Evolutionary conservation across 64 coral and sea anemone species (phyloP).

Genomic region (Porites australiensis): DNA sequence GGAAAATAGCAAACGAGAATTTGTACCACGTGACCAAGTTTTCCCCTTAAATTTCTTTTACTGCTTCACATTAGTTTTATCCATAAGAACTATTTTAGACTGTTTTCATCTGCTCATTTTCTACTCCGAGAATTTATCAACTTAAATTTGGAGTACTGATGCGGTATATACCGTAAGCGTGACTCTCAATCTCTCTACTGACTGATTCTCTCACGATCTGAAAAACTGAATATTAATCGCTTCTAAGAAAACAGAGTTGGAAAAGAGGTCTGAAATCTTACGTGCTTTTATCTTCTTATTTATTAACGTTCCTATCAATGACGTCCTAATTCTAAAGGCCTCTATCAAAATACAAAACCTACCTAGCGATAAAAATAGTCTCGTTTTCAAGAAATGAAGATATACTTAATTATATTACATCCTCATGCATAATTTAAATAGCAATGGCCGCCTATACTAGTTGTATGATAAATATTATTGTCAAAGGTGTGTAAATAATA

Average conservation of each 20-base stretch:
- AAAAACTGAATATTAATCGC: no score
- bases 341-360: neutral
- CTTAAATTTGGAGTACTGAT: no score
- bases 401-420: conserved; percentile 20
- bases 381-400: neutral
- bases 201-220: no score
- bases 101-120: no score
- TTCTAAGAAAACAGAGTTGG: neutral
- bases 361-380: neutral
- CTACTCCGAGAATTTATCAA: no score
- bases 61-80: no score
- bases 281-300: conserved; percentile 6
- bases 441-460: conserved; percentile 12
- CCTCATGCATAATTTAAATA: conserved; percentile 25
- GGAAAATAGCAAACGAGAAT: no score
- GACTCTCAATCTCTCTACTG: no score
- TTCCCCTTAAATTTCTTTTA: no score
- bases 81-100: no score
- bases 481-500: conserved; percentile 35
- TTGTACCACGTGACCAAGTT: no score
- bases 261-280: neutral
- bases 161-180: no score
- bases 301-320: conserved; percentile 19
- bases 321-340: neutral
- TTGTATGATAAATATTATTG: conserved; percentile 57